A percentile compares a stretch with the other conserved stretches of the same genome.
Conservation (phyloP, 1,140 invertebrate genomes). For the Lepidostoma basale region DNA sequence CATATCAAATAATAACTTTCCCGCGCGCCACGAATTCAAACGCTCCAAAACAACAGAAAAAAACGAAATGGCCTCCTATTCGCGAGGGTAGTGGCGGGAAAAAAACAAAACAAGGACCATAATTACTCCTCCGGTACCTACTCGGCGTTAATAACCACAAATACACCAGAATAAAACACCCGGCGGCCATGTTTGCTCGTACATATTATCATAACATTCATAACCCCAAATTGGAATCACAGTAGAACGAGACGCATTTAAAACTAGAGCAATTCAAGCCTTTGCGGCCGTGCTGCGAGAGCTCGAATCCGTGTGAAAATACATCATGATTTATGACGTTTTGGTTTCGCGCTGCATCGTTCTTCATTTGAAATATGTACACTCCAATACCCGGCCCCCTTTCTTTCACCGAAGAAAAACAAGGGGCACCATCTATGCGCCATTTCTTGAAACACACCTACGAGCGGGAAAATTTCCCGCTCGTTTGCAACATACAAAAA, state of each 20-base stretch:
- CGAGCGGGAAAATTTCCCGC: constrained; percentile 10
- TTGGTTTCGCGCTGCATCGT: constrained; percentile 3
- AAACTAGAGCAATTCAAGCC: not conserved
- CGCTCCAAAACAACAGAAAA: constrained; percentile 15
- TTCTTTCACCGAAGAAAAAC: constrained; percentile 31
- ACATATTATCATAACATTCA: constrained; percentile 25
- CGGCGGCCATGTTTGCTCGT: constrained; percentile 15
- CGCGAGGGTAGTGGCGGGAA: not conserved
- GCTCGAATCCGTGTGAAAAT: not conserved
- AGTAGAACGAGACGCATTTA: not conserved
- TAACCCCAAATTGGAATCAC: not conserved
- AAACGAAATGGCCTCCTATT: constrained; percentile 27
- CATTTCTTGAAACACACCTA: constrained; percentile 18
- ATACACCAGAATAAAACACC: not conserved
- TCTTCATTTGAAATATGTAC: constrained; percentile 33
- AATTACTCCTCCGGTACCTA: constrained; percentile 21
- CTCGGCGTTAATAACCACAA: constrained; percentile 10
- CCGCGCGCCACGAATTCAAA: not conserved
- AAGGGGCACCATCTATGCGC: constrained; percentile 30
- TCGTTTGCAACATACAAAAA: no score
- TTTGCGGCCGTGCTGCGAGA: not conserved
- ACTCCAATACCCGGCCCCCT: constrained; percentile 32
- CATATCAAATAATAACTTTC: not conserved
- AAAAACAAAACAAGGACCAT: constrained; percentile 30
- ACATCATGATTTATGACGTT: constrained; percentile 7